Conservation (phyloP, 2,113 vertebrate species). For the Callionymus lyra region DNA sequence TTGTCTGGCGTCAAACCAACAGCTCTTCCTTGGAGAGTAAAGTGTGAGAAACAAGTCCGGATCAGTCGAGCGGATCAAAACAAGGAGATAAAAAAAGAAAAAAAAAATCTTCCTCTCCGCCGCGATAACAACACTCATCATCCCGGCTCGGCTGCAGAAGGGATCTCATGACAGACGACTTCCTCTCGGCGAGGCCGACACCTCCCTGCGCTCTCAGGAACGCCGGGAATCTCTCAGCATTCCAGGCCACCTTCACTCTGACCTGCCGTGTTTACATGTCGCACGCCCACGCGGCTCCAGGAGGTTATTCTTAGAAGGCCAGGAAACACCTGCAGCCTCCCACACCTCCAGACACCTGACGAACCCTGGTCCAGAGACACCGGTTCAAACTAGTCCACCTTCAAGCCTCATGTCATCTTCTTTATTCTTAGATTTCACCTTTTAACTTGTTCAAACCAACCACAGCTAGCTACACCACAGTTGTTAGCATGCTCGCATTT, state of each 20-base stretch:
- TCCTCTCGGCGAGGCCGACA: constrained; percentile 50
- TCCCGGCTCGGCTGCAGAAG: constrained; percentile 53
- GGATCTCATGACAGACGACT: constrained; percentile 59
- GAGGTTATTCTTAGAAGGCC: constrained; percentile 29
- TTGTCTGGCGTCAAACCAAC: too few species aligned
- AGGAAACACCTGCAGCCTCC: too few species aligned
- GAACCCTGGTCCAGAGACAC: too few species aligned
- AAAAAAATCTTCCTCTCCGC: constrained; percentile 6
- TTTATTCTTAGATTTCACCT: too few species aligned
- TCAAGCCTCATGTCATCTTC: too few species aligned
- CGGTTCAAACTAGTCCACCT: too few species aligned
- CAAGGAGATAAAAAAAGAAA: not conserved
- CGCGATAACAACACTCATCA: constrained; percentile 51
- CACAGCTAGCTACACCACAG: too few species aligned
- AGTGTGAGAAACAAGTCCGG: not conserved
- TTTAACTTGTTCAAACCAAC: too few species aligned
- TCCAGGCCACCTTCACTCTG: constrained; percentile 35
- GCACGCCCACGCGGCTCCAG: constrained; percentile 24
- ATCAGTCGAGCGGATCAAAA: not conserved
- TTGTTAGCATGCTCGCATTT: too few species aligned
- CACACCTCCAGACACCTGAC: too few species aligned
- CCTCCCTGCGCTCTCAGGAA: constrained; percentile 48
- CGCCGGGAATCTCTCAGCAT: constrained; percentile 52
- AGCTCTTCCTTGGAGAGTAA: constrained; percentile 4
- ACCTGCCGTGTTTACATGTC: constrained; percentile 27